Base-by-base conservation (phyloP, 2,797 vertebrate genomes). In the Microctenopoma stevenorrisi region DNA sequence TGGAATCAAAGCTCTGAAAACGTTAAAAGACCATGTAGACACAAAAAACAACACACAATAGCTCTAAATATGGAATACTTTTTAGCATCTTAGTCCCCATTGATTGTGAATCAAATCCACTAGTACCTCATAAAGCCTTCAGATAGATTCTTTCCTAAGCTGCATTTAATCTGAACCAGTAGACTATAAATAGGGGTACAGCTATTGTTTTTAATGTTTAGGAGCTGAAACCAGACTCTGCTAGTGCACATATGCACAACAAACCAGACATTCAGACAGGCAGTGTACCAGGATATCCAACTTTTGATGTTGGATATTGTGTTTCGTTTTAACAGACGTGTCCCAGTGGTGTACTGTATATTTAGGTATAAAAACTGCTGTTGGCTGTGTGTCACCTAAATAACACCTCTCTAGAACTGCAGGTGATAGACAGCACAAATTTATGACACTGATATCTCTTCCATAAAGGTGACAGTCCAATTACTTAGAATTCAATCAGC, bases 401-500 rank as follows among this genome's bases (percentile, higher is more conserved):
- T 5, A 63, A 57, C 5, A 5, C 25, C 51, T 30, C 28, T 69
- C 49, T 9, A 68, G 46, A 66, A 68, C 56, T 49, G 5, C 25
- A n/a, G 43, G 37, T 55, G 64, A 81, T 59, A 55, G 37, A 57
- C 9, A 33, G 54, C 7, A 1, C 67, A 62, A 55, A 81, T 76
- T 74, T 76, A 73, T 37, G 14, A 64, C 46, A 63, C 50, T 7
- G 18, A 56, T 37, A 66, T 43, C 60, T 38, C 25, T 62, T 67
- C 69, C 48, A 81, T 58, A 77, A 49, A 68, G 25, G 73, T 55
- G 50, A 61, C 73, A 67, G 78, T 84, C 78, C 83, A 86, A 81
- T 88, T 84, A 85, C 76, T 89, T 85, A 78, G 79, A 83, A 90
- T 88, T 91, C 84, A 88, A 85, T 92, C 85, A 86, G 80, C 83